Evolutionary conservation across 2,797 vertebrate genomes (phyloP), one percentile per base, ranked within the genome.

Genomic region (Adelosebastes latens): DNA sequence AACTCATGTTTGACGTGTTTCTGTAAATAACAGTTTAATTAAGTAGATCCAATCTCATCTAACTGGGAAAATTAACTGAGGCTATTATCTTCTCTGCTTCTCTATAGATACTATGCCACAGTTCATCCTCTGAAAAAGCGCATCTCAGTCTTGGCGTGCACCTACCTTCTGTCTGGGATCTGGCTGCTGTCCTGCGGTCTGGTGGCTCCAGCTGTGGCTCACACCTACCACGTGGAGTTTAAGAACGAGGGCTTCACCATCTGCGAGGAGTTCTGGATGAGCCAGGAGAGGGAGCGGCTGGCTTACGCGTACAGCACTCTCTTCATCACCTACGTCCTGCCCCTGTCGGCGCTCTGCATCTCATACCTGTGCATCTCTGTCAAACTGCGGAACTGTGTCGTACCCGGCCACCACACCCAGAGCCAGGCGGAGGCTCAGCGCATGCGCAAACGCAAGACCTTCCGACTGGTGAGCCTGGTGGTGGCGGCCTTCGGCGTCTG

Each of bases 201-300:
- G 77, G 97, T 97, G 86, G 96, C 96, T 36, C 97, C 97, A 0
- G 97, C 97, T 1, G 93, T 97, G 66, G 96, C 96, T 67, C 97
- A 98, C 93, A 98, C 97, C 0, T 97, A 97, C 89, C 96, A 98
- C 1, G 96, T 97, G 86, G 97, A 97, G 92, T 97, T 97, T 53
- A 95, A 90, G 77, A 94, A 95, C 0, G 96, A 97, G 88, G 97
- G 97, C 82, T 97, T 97, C 83, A 92, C 94, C 87, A 97, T 98
- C 92, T 98, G 97, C 0, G 97, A 98, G 93, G 97, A 98, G 91
- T 97, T 98, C 94, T 98, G 97, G 97, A 94, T 97, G 93, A 96
- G 94, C 53, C 90, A 97, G 87, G 95, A 97, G 90, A 87, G 52
- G 5, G 93, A 97, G 89, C 94, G 93, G 18, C 88, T 97, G 88